Evolutionary conservation across 2,888 invertebrate species (phyloP).

Genomic region (Eueremaeus valkanovi): DNA sequence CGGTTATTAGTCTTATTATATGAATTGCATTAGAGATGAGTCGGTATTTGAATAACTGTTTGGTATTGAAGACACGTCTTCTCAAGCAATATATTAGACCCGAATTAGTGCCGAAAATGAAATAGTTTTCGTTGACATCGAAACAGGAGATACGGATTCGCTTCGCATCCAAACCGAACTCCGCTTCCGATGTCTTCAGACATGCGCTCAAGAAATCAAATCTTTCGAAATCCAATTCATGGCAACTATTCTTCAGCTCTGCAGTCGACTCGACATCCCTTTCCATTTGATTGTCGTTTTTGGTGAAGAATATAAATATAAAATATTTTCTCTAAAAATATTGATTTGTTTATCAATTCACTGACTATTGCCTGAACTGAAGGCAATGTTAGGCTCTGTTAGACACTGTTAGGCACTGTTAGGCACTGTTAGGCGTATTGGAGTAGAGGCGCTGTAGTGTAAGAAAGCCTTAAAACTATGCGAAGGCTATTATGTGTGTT

Average conservation of each 20-base stretch:
- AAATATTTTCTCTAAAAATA: neutral
- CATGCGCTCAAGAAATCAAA: constrained; percentile 19
- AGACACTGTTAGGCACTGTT: too few species aligned
- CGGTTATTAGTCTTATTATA: constrained; percentile 20
- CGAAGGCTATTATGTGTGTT: too few species aligned
- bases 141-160: neutral
- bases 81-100: neutral
- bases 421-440: too few species aligned
- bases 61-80: neutral
- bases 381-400: neutral
- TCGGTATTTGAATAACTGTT: neutral
- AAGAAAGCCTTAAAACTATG: too few species aligned
- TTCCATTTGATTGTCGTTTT: neutral
- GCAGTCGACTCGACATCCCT: neutral
- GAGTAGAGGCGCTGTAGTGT: too few species aligned
- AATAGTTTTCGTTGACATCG: constrained; percentile 14
- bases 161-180: neutral
- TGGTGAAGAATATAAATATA: neutral
- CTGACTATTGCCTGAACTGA: neutral
- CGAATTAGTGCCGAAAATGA: neutral
- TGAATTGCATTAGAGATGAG: constrained; percentile 4
- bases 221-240: neutral
- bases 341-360: neutral
- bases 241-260: neutral
- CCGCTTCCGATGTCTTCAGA: neutral